Evolutionary conservation across 1,140 invertebrate genomes (phyloP), one percentile per base, ranked within the genome.

Genomic region (Apocrypta bakeri): DNA sequence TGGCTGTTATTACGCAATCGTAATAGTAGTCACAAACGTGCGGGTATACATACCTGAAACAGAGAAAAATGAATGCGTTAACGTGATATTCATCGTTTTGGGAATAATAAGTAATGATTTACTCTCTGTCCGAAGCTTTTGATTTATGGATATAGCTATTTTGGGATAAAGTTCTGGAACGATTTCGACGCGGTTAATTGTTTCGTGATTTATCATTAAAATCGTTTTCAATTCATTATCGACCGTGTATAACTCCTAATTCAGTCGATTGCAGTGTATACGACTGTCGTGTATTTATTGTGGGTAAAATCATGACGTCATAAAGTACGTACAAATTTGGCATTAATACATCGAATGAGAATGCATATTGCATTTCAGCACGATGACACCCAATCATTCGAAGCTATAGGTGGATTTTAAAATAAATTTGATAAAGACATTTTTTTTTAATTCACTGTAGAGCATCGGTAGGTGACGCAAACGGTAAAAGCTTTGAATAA

Each of bases 41-140:
- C 3, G 27, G 27, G 27, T 37, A 27, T 79, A 80, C 79, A 73
- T 80, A 80, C 79, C 79, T 80, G 79, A 21, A 80, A 80, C 69
- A 80, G 31, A 80, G 31, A 37, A 71, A 73, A 80, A 73, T 27
- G 37, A 66, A 61, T 40, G 61, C 61, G 56, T 77, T 61, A 77
- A 77, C 4, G 48, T 56, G 48, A 17, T 17, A 56, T 56, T 56
- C 21, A 56, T 56, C 48, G 48, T 56, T 56, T 56, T 7, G 48
- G 48, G 48, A 56, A n/a, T 56, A 56, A n/a, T 56, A 56, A 56
- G 48, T 56, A 56, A 68, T 68, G 64, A 29, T 68, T n/a, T 63
- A 25, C 64, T 29, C 29, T 68, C 1, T 25, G 29, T 2, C 9
- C 14, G 25, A 25, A 6, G 24, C 7, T 2, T 9, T 37, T 56